Conservation (phyloP, 2,888 invertebrate species). For the Sthenelais limicola region DNA sequence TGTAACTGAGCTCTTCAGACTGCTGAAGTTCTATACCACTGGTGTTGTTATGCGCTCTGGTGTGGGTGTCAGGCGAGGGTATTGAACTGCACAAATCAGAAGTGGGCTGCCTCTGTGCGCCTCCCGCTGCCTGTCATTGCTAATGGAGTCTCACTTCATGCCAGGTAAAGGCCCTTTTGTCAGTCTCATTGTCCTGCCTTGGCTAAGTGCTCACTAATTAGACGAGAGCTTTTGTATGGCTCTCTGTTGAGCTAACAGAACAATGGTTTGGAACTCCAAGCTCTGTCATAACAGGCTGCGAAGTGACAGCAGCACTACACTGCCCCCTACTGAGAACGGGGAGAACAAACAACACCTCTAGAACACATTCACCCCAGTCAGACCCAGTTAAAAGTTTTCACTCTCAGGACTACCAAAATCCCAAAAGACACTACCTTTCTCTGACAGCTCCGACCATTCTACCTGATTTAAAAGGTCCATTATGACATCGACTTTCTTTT, state of each 20-base stretch:
- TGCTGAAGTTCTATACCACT: neutral
- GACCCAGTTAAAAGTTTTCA: too few species aligned
- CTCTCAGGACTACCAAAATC: too few species aligned
- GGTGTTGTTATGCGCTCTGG: neutral
- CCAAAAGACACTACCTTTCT: too few species aligned
- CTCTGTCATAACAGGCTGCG: conserved; percentile 9
- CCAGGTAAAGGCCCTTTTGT: conserved; percentile 12
- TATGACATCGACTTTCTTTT: too few species aligned
- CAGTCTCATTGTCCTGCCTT: neutral
- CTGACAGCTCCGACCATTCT: too few species aligned
- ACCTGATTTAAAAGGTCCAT: too few species aligned
- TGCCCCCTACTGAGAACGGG: conserved; percentile 24
- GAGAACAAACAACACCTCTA: conserved; percentile 31
- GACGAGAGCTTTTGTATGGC: conserved; percentile 10
- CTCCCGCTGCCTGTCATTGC: conserved; percentile 22
- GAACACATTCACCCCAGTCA: too few species aligned
- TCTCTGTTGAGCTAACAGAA: conserved; percentile 13
- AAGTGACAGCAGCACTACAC: conserved; percentile 19
- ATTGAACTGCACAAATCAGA: conserved; percentile 23
- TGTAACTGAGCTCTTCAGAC: neutral
- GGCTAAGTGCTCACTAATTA: conserved; percentile 35
- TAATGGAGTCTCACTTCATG: conserved; percentile 9
- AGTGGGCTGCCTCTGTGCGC: neutral
- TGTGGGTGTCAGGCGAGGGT: conserved; percentile 3
- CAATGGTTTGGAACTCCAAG: neutral